Evolutionary conservation across 2,797 vertebrate species (phyloP), one percentile per base, ranked within the genome.

Genomic region (Diglossa cyanea): DNA sequence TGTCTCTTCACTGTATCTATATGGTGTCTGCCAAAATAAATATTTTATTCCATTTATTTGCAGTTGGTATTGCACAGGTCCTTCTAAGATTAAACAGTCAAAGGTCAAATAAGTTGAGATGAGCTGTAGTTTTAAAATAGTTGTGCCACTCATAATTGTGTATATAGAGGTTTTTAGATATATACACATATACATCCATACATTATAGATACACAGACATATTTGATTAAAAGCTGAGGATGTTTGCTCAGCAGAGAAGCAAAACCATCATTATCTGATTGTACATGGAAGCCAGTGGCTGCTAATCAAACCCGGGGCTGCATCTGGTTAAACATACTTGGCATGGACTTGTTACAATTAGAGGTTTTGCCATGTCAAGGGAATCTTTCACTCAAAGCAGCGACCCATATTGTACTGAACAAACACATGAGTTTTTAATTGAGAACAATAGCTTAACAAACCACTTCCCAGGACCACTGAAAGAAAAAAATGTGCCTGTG

Each of bases 391-490:
- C 97, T 98, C 98, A 98, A 97, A 97, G 98, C 98, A 93, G 93
- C 79, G 97, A 98, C 98, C 98, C 98, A 98, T 98, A 97, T 97
- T 98, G 97, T 97, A 94, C 97, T 98, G 98, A 98, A 98, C 97
- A 98, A 98, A 98, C 98, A 98, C 98, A 98, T 98, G 97, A 97
- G 98, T 98, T 98, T 98, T 98, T 98, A 98, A 98, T 98, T 94
- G 97, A 98, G 97, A 98, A 98, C 98, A 98, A 98, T 98, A 97
- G 97, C 96, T 98, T 98, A 98, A 98, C 98, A 98, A 98, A 98
- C 98, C 97, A 98, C 98, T 98, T 98, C 98, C 98, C 98, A 98
- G 98, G 97, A 98, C 97, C 97, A 98, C 96, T 97, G 97, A 97
- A 97, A 97, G 96, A 96, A 97, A 98, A 98, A 91, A 98, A 98